Conservation (phyloP, 2,797 vertebrate genomes). For the Pangasius macronema region DNA sequence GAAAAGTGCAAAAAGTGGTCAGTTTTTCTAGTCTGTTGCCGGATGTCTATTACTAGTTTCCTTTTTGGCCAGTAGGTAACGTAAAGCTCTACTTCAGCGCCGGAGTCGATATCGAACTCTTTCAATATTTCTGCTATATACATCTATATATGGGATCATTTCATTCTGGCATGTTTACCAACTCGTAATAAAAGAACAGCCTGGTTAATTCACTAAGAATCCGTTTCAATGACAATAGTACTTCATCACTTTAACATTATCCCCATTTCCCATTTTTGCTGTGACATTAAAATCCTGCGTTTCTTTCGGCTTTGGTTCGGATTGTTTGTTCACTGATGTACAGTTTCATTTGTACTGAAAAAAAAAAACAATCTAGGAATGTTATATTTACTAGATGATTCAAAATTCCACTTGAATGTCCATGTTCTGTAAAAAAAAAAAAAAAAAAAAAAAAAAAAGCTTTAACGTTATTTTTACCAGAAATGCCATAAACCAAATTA, state of each 20-base stretch:
- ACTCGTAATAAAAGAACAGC: constrained; percentile 21
- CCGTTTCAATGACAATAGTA: constrained; percentile 32
- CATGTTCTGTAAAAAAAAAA: constrained; percentile 13
- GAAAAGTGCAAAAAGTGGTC: constrained; percentile 14
- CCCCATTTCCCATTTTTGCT: neutral
- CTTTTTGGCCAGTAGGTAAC: constrained; percentile 24
- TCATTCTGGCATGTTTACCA: constrained; percentile 34
- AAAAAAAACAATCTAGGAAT: constrained; percentile 25
- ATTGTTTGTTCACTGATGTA: constrained; percentile 29
- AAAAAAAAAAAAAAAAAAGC: neutral
- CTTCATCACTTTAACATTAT: neutral
- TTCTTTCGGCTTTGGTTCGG: constrained; percentile 7
- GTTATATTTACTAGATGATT: constrained; percentile 30
- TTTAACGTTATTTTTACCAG: neutral
- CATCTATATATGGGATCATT: neutral
- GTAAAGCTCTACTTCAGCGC: neutral
- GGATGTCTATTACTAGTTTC: neutral
- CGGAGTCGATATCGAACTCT: constrained; percentile 1
- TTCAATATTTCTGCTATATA: constrained; percentile 21
- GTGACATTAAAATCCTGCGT: neutral
- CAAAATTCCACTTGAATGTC: constrained; percentile 36
- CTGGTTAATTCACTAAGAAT: neutral
- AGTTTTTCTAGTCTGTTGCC: constrained; percentile 23
- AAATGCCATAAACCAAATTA: constrained; percentile 1
- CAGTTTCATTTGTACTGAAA: constrained; percentile 37